These are phyloP conservation scores for Lithophane socia DNA, from an alignment of 2,888 invertebrate species.

Conservation along the genomic window DNA sequence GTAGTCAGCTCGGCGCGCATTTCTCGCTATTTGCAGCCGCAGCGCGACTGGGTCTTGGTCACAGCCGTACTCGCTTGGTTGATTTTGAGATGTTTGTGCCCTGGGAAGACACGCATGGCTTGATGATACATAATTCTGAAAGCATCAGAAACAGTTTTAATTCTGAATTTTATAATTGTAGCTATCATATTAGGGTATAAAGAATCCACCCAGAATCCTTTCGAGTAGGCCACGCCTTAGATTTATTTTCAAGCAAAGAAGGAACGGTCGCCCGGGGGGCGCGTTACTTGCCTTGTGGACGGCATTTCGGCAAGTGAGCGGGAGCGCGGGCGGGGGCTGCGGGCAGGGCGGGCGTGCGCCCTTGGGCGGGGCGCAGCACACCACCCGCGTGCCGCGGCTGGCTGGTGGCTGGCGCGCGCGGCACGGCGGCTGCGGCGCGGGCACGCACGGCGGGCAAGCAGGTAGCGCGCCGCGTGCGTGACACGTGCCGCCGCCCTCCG, in stretches of 20 bases:
- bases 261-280: background rate
- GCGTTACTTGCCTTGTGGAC: slow-evolving; percentile 18
- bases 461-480: background rate
- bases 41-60: slow-evolving; percentile 69
- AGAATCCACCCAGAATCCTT: background rate
- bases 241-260: background rate
- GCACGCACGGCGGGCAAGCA: background rate
- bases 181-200: no score
- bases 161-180: background rate
- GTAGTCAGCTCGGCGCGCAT: slow-evolving; percentile 66
- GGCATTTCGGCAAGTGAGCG: slow-evolving; percentile 52
- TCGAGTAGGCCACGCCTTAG: background rate
- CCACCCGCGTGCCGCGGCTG: slow-evolving; percentile 34
- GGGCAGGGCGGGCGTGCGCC: slow-evolving; percentile 69
- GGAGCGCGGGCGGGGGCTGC: slow-evolving; percentile 20
- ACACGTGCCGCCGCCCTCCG: background rate
- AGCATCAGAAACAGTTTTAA: background rate
- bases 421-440: slow-evolving; percentile 7
- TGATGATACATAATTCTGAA: slow-evolving; percentile 26
- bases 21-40: slow-evolving; percentile 65
- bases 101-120: background rate
- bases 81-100: slow-evolving; percentile 24
- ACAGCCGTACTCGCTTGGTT: slow-evolving; percentile 40
- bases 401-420: slow-evolving; percentile 1
- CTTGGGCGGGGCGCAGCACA: slow-evolving; percentile 70